Conservation (phyloP, 2,888 invertebrate species). For the Stegana nigrithorax region DNA sequence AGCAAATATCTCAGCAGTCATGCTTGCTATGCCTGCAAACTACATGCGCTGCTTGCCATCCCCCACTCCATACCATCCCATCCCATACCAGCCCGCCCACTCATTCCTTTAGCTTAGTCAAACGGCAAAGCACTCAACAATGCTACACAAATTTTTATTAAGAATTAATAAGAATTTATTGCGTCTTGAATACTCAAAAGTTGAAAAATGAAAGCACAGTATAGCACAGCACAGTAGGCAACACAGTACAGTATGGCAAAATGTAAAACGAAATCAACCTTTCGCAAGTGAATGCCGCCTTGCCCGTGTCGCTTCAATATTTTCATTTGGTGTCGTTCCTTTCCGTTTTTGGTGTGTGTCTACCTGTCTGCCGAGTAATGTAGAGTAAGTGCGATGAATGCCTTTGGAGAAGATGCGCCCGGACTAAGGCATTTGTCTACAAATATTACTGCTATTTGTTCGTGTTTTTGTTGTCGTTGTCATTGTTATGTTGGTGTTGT, state of each 20-base stretch:
- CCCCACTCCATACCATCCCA: not conserved
- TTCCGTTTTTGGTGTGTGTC: too few species aligned
- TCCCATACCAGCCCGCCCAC: not conserved
- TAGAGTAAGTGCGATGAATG: too few species aligned
- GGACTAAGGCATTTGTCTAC: slow-evolving; percentile 40
- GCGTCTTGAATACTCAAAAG: slow-evolving; percentile 26
- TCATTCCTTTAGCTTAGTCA: not conserved
- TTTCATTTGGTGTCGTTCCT: too few species aligned
- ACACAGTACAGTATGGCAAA: too few species aligned
- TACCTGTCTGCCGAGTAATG: too few species aligned
- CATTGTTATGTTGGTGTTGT: slow-evolving; percentile 40
- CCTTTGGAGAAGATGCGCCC: not conserved
- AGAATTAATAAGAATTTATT: slow-evolving; percentile 59
- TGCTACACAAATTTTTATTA: slow-evolving; percentile 51
- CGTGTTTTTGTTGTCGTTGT: slow-evolving; percentile 36
- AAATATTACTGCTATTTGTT: slow-evolving; percentile 58
- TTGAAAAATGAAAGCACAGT: slow-evolving; percentile 20
- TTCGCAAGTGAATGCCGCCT: too few species aligned
- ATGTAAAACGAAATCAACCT: too few species aligned
- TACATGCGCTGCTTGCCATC: not conserved
- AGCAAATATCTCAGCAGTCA: slow-evolving; percentile 28
- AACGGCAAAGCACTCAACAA: not conserved
- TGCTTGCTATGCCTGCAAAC: slow-evolving; percentile 24
- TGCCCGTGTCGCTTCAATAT: too few species aligned
- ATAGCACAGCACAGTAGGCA: not conserved